Percentiles rank a stretch among this genome's conserved stretches.
phyloP scores from a whole-genome alignment of 2,888 invertebrate species.

The Galerucella nymphaeae region DNA sequence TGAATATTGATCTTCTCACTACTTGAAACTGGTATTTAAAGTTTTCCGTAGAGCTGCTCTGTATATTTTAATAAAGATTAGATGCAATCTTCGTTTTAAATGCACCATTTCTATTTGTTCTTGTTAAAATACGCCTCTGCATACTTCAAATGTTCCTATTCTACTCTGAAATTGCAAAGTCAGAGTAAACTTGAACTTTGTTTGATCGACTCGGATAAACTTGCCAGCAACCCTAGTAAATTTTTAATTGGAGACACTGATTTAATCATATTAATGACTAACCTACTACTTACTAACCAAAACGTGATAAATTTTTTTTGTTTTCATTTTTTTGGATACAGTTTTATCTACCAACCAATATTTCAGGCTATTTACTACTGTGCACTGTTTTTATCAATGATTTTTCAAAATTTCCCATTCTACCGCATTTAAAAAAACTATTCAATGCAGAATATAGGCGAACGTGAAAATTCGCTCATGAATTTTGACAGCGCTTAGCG shows the following conservation, averaged over 20 bases:
- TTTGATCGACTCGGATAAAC: conserved; percentile 44
- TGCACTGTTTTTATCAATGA: conserved; percentile 4
- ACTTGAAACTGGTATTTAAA: background rate
- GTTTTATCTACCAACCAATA: background rate
- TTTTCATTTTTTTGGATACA: too few species aligned
- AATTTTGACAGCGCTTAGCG: conserved; percentile 34
- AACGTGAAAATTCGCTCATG: conserved; percentile 24
- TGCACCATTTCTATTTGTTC: background rate
- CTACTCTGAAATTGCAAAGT: conserved; percentile 47
- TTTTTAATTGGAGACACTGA: conserved; percentile 51
- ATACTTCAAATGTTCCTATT: conserved; percentile 31
- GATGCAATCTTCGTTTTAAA: background rate
- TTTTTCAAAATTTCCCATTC: conserved; percentile 23
- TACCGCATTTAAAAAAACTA: conserved; percentile 11
- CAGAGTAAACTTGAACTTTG: conserved; percentile 50
- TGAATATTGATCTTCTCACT: background rate
- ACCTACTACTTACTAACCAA: background rate
- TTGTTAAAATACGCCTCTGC: conserved; percentile 1
- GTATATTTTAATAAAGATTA: background rate
- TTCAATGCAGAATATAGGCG: background rate
- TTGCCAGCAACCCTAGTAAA: conserved; percentile 47
- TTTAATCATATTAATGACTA: conserved; percentile 38
- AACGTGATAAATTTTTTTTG: background rate
- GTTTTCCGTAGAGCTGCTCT: background rate
- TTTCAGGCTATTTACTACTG: background rate